Base-by-base conservation (phyloP, 2,113 vertebrate species). In the Misgurnus anguillicaudatus region DNA sequence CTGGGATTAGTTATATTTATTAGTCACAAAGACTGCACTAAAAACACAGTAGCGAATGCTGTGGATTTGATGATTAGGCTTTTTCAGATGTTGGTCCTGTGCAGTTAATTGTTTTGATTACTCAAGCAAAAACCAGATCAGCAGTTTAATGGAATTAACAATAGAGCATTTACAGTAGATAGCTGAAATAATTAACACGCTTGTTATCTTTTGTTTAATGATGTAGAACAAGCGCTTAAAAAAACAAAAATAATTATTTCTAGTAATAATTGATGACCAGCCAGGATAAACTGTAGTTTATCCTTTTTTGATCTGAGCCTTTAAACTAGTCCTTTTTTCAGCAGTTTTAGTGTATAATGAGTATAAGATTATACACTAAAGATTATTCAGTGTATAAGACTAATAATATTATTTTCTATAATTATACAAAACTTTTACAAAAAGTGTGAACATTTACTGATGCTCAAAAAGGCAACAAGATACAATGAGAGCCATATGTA, bases 71-170 rank as follows among this genome's bases (percentile, higher is more conserved):
- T 76, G 61, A 64, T 39, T 51, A 53, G 45, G 31, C 74, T 76
- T 64, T 53, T 38, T 36, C 39, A 61, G 55, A 31, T 42, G 41
- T 61, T 64, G 45, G 60, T 76, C 60, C 45, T 64, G 1, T 0
- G 45, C 45, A 75, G 64, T 75, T 75, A 76, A 63, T 64, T 51
- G 74, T 64, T 76, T 17, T 51, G 61, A 76, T 64, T 64, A 39
- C 73, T 76, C 60, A 53, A 64, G 73, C 31, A 51, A 76, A 75
- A 75, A 48, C 16, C 73, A 75, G 41, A 51, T 75, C 42, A 64
- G 71, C 31, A 5, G 16, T 74, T 61, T 21, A 36, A 11, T 47
- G 39, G 21, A 61, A 74, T 74, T 24, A 64, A 19, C 73, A 63
- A 62, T 13, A 63, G 58, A 63, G 42, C 16, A 51, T 48, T 75